These are phyloP conservation scores for Chrysemys picta DNA, from an alignment of 2,113 vertebrate genomes.

Conservation along the genomic window DNA sequence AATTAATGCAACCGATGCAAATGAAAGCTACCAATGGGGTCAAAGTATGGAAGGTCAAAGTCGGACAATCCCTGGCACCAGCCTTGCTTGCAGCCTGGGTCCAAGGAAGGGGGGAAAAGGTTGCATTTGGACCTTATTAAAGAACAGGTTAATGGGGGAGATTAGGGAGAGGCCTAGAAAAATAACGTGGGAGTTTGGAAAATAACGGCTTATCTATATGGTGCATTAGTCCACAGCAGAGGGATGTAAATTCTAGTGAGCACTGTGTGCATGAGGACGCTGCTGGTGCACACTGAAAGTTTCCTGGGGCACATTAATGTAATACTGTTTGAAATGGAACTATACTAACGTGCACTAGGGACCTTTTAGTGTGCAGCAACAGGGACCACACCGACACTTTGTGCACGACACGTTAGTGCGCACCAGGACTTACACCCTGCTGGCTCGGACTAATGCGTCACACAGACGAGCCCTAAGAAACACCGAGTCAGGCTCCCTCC, in stretches of 20 bases:
- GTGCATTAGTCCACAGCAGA: too few relatives aligned
- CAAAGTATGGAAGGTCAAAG: neutral
- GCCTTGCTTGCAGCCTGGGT: neutral
- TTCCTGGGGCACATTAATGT: too few relatives aligned
- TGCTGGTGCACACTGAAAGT: too few relatives aligned
- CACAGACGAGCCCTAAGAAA: neutral
- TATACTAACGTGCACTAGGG: too few relatives aligned
- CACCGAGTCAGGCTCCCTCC: neutral
- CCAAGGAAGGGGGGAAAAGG: neutral
- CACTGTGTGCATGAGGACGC: too few relatives aligned
- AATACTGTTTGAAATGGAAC: too few relatives aligned
- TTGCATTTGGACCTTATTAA: neutral
- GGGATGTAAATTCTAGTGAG: neutral
- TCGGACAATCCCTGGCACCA: neutral
- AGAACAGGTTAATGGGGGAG: neutral
- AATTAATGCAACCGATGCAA: neutral
- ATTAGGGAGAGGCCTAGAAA: neutral
- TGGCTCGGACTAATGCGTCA: too few relatives aligned
- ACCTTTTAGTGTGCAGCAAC: too few relatives aligned
- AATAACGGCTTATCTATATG: neutral
- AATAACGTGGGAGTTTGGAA: neutral
- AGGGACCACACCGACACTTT: too few relatives aligned
- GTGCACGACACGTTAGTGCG: too few relatives aligned
- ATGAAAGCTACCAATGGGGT: accelerated
- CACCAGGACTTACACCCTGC: too few relatives aligned